Base-by-base conservation (phyloP, 1,140 invertebrate genomes). In the Drosophila micromelanica region DNA sequence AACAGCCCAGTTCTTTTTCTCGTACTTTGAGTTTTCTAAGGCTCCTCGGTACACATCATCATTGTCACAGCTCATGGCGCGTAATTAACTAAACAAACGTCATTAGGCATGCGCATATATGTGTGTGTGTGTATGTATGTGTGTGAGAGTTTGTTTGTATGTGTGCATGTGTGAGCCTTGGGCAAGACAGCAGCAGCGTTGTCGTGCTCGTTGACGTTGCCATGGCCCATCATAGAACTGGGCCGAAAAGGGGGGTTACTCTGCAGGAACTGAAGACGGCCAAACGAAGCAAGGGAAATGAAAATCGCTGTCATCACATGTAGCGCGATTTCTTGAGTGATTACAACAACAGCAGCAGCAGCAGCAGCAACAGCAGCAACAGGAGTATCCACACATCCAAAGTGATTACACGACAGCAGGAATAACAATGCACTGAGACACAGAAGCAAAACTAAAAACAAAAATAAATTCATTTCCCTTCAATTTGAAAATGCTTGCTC, bases 31-130 rank as follows among this genome's bases (percentile, higher is more conserved):
- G 73, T 80, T 73, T 71, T 81, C 68, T 59, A 54, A 71, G 56
- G 73, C 49, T 76, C 40, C 57, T 59, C 48, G 63, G 35, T 59
- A 80, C 77, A 77, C 74, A 68, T 85, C 77, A 68, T 73, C 77
- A 86, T 90, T 90, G 86, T 90, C 80, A 90, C 85, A 90, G 86
- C 86, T 90, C 86, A 90, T 90, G 81, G 86, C 81, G 81, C 81
- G 85, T 90, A 90, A 90, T 90, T 90, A 90, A 90, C 86, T 90
- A 90, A 90, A 90, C 86, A 90, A 90, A 90, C 86, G 86, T 90
- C 87, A 90, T 90, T 86, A 90, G 80, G 80, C 72, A 76, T 79
- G 79, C 74, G 85, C 78, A 69, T 75, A 68, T 81, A 46, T 74
- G 56, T 54, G 49, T 52, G 54, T 27, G 49, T 17, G 38, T 35